Base-by-base conservation (phyloP, 2,888 invertebrate genomes). In the Anthrax anthrax region DNA sequence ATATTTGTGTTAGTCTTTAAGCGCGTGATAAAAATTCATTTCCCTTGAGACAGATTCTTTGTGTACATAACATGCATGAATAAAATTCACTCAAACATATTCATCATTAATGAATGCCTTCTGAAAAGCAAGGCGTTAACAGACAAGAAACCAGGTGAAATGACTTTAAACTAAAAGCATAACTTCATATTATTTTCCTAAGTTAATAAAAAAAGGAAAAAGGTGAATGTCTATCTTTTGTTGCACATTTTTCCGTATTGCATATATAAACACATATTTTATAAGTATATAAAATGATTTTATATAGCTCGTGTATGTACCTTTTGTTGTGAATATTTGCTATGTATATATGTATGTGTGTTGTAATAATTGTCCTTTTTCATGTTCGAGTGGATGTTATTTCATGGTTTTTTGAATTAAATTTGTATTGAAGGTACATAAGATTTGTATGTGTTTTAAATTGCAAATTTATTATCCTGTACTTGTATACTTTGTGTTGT, bases 141-240 rank as follows among this genome's bases (percentile, higher is more conserved):
- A 38, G 39, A 39, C 16, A n/a, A n/a, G 19, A 23, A n/a, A 32
- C 49, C 49, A 50, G 49, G 49, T 50, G 49, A 50, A 19, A 47
- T 50, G 44, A 49, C 49, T 46, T 50, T 44, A 16, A 32, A 32
- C 12, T 32, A 9, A 12, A 9, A 8, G 9, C 18, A 10, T 18
- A 18, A 17, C 14, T 36, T 36, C n/a, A 34, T 14, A n/a, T 23
- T 45, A 40, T 40, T 45, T 45, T 40, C 18, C 14, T 23, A 27
- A 39, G 40, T 18, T 23, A 45, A 40, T 23, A 45, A 36, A 18
- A 27, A 10, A 14, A 43, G 17, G 17, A 44, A 37, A 37, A 19
- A 18, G 19, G 27, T 37, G 37, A 27, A 43, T 43, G n/a, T 37
- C 4, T 23, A 9, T 19, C 27, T 41, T 14, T 23, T 23, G 4